Base-by-base conservation (phyloP, 1,140 invertebrate genomes). In the Frieseomelitta varia region DNA sequence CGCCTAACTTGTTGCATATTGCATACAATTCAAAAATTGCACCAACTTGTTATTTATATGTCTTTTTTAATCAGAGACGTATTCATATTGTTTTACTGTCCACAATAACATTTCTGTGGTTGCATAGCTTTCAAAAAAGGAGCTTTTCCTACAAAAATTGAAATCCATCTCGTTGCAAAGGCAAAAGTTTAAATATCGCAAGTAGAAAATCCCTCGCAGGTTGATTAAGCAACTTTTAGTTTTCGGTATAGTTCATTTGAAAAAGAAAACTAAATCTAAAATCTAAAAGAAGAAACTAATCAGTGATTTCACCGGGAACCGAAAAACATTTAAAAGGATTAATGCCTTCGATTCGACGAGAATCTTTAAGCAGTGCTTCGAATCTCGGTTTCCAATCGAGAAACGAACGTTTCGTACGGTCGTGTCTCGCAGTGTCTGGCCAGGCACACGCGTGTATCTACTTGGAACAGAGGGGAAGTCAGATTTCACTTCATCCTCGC, bases 401-500 rank as follows among this genome's bases (percentile, higher is more conserved):
- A 12, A 55, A 75, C 21, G 10, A 53, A 65, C 47, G 47, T 55
- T 81, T 75, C 39, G 65, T 19, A 19, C 34, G 34, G 21, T 24
- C 61, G 76, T 17, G 17, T 34, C 17, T 47, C 78, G 69, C 53
- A 30, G 68, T 68, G 15, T 85, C 30, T 24, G 14, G 15, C 19
- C 51, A 19, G 34, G 56, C 47, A 56, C 55, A 83, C 39, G 58
- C 72, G 69, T 30, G 14, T 27, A 34, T 53, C 17, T 47, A 14
- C 8, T 21, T 10, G 14, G 80, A 47, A 68, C 30, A 34, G 24
- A 39, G 65, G 65, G 63, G 72, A 76, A 76, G 74, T 78, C 47
- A 27, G 84, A 81, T 88, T 88, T 90, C 86, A 68, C 89, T 87
- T 76, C 76, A 82, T 85, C 80, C 75, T 85, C 63, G 76, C n/a